These are phyloP conservation scores for Drosophila atripex DNA, from an alignment of 2,888 invertebrate species.

Conservation along the genomic window DNA sequence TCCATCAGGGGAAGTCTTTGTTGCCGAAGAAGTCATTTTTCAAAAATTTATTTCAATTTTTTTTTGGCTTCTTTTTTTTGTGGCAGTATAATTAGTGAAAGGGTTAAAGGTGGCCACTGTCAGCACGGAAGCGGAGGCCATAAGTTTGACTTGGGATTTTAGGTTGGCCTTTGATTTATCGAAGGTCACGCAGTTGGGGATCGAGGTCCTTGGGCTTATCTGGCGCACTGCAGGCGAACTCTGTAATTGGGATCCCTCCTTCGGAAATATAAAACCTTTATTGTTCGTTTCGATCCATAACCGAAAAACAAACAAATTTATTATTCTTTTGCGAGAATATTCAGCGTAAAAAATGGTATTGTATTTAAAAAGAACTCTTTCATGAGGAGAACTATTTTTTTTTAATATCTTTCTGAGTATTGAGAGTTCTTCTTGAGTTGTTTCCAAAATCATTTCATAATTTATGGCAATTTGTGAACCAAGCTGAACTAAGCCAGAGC, in stretches of 20 bases:
- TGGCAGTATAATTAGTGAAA: slow-evolving; percentile 64
- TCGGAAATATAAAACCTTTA: slow-evolving; percentile 32
- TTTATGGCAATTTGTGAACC: slow-evolving; percentile 66
- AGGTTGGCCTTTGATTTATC: slow-evolving; percentile 58
- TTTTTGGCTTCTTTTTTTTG: slow-evolving; percentile 31
- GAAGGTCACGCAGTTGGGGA: slow-evolving; percentile 19
- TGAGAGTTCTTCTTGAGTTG: slow-evolving; percentile 17
- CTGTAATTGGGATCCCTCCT: slow-evolving; percentile 25
- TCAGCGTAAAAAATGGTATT: neutral
- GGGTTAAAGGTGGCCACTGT: slow-evolving; percentile 71
- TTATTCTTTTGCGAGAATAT: slow-evolving; percentile 49
- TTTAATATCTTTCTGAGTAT: too few relatives aligned
- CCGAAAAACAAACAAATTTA: slow-evolving; percentile 58
- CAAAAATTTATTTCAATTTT: slow-evolving; percentile 54
- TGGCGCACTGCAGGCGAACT: slow-evolving; percentile 29
- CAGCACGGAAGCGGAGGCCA: slow-evolving; percentile 53
- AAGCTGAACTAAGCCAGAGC: slow-evolving; percentile 40
- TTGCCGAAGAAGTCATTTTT: slow-evolving; percentile 52
- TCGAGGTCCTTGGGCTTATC: slow-evolving; percentile 32
- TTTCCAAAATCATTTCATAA: slow-evolving; percentile 57
- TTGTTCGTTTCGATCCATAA: slow-evolving; percentile 15
- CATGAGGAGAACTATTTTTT: too few relatives aligned
- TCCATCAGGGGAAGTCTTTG: slow-evolving; percentile 56
- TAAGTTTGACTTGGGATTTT: slow-evolving; percentile 43
- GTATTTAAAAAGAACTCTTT: too few relatives aligned